Conservation (phyloP, 1,140 invertebrate genomes). For the Drosophila parabipectinata region DNA sequence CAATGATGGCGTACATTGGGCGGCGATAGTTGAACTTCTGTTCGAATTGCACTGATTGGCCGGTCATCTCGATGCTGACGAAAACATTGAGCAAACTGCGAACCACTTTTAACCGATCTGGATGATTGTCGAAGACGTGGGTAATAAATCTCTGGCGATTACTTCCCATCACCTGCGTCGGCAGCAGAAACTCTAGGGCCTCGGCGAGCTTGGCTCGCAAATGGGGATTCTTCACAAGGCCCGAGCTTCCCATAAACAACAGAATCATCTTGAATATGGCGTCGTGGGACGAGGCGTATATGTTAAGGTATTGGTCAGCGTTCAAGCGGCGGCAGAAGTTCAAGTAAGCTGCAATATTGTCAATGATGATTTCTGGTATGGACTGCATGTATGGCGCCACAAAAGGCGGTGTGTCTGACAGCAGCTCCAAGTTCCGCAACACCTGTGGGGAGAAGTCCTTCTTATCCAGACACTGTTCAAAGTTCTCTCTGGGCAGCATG, state of each 20-base stretch:
- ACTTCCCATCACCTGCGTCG: slow-evolving; percentile 86
- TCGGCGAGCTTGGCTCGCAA: slow-evolving; percentile 95
- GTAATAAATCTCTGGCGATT: slow-evolving; percentile 87
- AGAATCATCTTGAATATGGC: slow-evolving; percentile 90
- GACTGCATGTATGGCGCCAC: slow-evolving; percentile 84
- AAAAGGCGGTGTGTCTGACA: slow-evolving; percentile 61
- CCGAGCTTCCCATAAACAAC: slow-evolving; percentile 90
- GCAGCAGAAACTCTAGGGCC: slow-evolving; percentile 92
- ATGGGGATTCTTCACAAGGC: slow-evolving; percentile 96
- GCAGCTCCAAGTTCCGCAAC: slow-evolving; percentile 55
- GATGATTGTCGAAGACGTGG: slow-evolving; percentile 91
- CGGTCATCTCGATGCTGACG: slow-evolving; percentile 98
- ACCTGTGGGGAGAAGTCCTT: slow-evolving; percentile 73
- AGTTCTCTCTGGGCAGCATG: slow-evolving; percentile 67
- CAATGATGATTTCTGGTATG: slow-evolving; percentile 95
- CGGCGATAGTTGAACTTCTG: slow-evolving; percentile 98
- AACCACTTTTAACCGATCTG: slow-evolving; percentile 89
- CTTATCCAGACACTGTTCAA: slow-evolving; percentile 47
- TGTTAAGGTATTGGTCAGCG: slow-evolving; percentile 86
- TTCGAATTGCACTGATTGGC: slow-evolving; percentile 97
- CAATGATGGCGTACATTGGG: slow-evolving; percentile 97
- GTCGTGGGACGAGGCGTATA: slow-evolving; percentile 81
- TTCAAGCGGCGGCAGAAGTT: slow-evolving; percentile 89
- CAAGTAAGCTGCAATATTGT: slow-evolving; percentile 93
- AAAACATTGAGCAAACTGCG: slow-evolving; percentile 94